Evolutionary conservation across 2,888 invertebrate genomes (phyloP), one percentile per base, ranked within the genome.

Genomic region (Unio pictorum): DNA sequence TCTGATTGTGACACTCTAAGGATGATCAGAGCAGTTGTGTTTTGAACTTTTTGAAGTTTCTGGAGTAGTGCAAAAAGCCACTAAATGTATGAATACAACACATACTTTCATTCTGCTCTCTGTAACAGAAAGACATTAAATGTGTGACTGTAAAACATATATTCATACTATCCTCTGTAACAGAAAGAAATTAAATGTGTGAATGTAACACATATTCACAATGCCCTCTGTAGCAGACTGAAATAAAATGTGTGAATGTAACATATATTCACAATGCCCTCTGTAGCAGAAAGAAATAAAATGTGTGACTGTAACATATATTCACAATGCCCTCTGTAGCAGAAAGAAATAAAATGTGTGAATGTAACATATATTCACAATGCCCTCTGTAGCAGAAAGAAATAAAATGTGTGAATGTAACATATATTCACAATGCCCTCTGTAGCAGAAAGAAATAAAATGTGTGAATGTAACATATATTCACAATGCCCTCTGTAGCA

Each of bases 401-500:
- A 7, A 34, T 34, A 7, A 34, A 34, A 34, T 34, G 34, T 34
- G 5, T 34, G 34, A 34, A 34, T 34, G 7, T 34, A 34, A 34
- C 34, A 34, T 34, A 7, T 8, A 34, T 7, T 1, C 34, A 34
- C 8, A 34, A 7, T 34, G 34, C 7, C 34, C 34, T 34, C 34
- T 34, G 34, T 34, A 34, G 8, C 34, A 34, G 34, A 34, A 34
- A 34, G 34, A 34, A 1, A 34, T 28, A 7, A 34, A 34, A 7
- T 28, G 28, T 28, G 5, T 34, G 34, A 34, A 34, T 34, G 1
- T 34, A 34, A 34, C 34, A 30, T 30, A 30, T 84, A 80, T 28
- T 81, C 81, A 56, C 81, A 78, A 72, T 86, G 85, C 28, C 78
- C 76, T 64, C 85, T 85, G 76, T 4, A 67, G 57, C 6, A 73